phyloP scores from a whole-genome alignment of 2,888 invertebrate genomes.

The Machimus rusticus region DNA sequence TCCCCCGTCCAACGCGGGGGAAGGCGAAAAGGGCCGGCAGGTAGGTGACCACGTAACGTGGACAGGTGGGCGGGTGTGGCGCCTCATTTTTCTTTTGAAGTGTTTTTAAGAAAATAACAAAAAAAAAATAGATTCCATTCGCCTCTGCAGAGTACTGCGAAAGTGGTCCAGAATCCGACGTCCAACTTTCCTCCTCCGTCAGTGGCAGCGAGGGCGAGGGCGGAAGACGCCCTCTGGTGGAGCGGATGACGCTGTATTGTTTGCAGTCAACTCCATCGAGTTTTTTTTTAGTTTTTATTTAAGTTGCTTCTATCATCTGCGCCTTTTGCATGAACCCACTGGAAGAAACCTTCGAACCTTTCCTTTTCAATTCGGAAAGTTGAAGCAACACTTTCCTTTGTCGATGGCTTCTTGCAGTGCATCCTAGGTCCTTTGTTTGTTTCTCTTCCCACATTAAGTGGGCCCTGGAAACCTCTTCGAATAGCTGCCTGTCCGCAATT shows the following conservation, averaged over 20 bases:
- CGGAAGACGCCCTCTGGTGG: background rate
- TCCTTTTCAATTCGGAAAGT: background rate
- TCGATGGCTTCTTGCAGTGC: background rate
- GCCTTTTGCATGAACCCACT: background rate
- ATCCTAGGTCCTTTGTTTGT: background rate
- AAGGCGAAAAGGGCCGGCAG: background rate
- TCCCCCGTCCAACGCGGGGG: background rate
- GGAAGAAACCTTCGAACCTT: background rate
- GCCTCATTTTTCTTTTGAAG: background rate
- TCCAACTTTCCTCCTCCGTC: background rate
- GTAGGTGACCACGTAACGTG: background rate
- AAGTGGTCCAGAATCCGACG: background rate
- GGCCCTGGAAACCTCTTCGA: background rate
- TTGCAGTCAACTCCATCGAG: background rate
- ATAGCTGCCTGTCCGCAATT: slow-evolving; percentile 13
- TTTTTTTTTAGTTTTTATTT: background rate
- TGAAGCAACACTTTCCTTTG: background rate
- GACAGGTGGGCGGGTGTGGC: background rate
- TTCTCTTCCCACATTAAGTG: background rate
- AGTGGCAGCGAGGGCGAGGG: too few relatives aligned
- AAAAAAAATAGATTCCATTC: background rate
- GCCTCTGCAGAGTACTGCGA: background rate
- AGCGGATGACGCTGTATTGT: background rate
- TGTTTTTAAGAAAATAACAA: slow-evolving; percentile 8
- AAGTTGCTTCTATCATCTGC: background rate